A percentile compares a stretch with the other conserved stretches of the same genome.
phyloP scores from a whole-genome alignment of 2,113 vertebrate species.

The Amazona vittata region DNA sequence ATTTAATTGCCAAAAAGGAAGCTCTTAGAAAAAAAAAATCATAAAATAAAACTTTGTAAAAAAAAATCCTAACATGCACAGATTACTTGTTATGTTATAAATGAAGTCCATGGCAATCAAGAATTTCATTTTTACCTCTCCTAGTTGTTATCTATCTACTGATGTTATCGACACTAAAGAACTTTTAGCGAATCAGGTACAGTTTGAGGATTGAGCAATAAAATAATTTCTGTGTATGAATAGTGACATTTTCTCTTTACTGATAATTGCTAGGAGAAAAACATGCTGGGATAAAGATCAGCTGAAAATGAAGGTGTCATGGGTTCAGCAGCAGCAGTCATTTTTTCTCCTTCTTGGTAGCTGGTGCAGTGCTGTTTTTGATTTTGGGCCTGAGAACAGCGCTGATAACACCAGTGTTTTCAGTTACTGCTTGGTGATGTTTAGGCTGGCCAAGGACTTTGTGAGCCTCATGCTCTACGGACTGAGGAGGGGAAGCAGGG shows the following conservation, averaged over 20 bases:
- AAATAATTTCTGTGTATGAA: not conserved
- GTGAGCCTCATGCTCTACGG: no score
- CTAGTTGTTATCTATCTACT: not conserved
- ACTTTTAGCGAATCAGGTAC: not conserved
- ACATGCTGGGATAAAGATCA: not conserved
- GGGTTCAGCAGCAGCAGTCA: no score
- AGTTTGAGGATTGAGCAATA: not conserved
- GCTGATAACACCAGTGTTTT: no score
- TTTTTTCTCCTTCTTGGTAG: no score
- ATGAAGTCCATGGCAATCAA: not conserved
- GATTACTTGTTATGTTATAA: not conserved
- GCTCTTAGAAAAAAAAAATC: not conserved
- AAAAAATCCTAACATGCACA: not conserved
- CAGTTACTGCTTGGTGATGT: no score
- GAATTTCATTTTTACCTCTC: not conserved
- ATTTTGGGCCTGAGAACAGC: no score
- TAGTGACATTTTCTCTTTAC: not conserved
- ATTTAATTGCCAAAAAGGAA: not conserved
- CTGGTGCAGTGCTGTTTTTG: no score
- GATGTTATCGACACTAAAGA: not conserved
- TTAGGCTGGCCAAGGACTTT: no score
- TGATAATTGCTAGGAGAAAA: not conserved
- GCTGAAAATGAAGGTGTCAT: not conserved
- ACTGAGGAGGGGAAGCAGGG: no score
- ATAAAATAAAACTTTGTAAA: not conserved